Conservation (phyloP, 2,113 vertebrate species). For the Nannobrachium achirus region DNA sequence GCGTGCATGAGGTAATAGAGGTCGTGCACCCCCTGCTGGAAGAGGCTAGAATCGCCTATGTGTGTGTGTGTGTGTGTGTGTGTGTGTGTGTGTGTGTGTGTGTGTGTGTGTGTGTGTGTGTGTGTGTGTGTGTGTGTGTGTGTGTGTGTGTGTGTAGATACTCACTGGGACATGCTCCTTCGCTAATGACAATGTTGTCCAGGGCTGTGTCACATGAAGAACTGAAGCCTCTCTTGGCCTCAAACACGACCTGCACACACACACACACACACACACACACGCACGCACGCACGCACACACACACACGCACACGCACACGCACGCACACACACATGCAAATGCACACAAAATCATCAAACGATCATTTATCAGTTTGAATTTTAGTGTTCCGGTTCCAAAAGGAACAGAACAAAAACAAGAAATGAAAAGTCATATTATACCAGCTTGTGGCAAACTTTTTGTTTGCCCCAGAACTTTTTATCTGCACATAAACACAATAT, state of each 20-base stretch:
- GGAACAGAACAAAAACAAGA: no score
- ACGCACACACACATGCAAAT: slow-evolving; percentile 1
- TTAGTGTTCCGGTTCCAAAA: no score
- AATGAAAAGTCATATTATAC: no score
- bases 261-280: background rate
- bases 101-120: background rate
- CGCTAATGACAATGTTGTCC: slow-evolving; percentile 81
- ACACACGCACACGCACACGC: background rate
- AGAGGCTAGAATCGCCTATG: no score
- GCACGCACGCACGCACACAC: background rate
- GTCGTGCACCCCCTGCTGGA: no score
- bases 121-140: slow-evolving; percentile 10
- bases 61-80: background rate
- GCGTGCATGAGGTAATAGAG: no score
- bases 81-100: slow-evolving; percentile 1
- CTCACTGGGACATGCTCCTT: slow-evolving; percentile 77
- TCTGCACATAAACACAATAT: no score
- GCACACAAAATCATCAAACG: background rate
- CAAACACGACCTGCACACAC: slow-evolving; percentile 74
- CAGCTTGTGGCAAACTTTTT: no score
- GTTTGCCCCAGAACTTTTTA: no score
- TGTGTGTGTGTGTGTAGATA: background rate
- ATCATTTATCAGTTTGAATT: no score
- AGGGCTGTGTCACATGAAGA: slow-evolving; percentile 77
- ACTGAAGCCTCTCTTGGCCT: slow-evolving; percentile 68